These are phyloP conservation scores for Agriopis leucophaearia DNA, from an alignment of 2,888 invertebrate genomes.

Conservation along the genomic window DNA sequence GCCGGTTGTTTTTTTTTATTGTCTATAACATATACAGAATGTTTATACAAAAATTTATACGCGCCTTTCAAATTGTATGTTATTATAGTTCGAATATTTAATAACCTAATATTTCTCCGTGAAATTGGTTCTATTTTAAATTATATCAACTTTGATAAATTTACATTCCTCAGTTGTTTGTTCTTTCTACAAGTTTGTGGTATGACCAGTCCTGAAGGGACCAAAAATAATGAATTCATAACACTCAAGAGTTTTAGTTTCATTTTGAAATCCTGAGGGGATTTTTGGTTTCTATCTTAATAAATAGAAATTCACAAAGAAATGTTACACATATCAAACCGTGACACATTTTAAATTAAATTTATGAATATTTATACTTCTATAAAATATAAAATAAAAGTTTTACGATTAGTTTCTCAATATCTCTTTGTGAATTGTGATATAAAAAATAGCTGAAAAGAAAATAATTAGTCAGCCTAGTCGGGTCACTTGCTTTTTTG, in stretches of 20 bases:
- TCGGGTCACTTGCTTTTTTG: slow-evolving; percentile 29
- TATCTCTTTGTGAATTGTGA: slow-evolving; percentile 18
- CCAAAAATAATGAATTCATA: background rate
- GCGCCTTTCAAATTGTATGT: background rate
- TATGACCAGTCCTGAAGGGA: slow-evolving; percentile 12
- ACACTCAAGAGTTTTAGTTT: background rate
- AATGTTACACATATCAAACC: background rate
- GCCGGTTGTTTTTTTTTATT: too few relatives aligned
- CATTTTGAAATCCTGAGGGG: slow-evolving; percentile 32
- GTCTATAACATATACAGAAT: too few relatives aligned
- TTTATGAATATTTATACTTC: background rate
- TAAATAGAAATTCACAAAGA: slow-evolving; percentile 22
- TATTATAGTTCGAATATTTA: background rate
- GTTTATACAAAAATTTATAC: background rate
- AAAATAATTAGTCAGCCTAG: slow-evolving; percentile 49
- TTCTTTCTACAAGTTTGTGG: slow-evolving; percentile 4
- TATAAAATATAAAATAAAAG: background rate
- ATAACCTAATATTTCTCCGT: slow-evolving; percentile 7
- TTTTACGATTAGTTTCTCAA: background rate
- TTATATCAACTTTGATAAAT: slow-evolving; percentile 3
- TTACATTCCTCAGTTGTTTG: slow-evolving; percentile 16
- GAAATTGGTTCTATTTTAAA: slow-evolving; percentile 35
- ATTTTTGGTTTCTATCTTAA: slow-evolving; percentile 13
- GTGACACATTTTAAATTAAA: background rate
- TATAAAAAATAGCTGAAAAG: slow-evolving; percentile 50